Conservation (phyloP, 2,797 vertebrate species). For the Melanogrammus aeglefinus region DNA sequence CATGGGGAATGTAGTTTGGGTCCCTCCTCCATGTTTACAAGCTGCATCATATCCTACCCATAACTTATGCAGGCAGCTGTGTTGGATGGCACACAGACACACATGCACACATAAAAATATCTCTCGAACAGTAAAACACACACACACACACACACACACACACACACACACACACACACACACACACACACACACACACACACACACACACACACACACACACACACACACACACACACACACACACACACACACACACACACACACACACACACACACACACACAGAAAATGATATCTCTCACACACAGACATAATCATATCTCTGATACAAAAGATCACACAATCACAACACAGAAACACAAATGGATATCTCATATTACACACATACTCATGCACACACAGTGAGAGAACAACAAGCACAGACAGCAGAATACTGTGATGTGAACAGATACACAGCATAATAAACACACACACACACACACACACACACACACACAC, state of each 20-base stretch:
- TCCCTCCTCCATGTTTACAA: slow-evolving; percentile 60
- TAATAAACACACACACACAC: not conserved
- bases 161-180: too few species aligned
- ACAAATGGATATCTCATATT: too few species aligned
- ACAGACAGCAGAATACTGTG: not conserved
- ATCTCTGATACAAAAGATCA: too few species aligned
- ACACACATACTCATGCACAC: too few species aligned
- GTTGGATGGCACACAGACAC: slow-evolving; percentile 27
- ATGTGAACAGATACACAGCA: not conserved
- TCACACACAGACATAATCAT: too few species aligned
- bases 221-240: slow-evolving; percentile 12
- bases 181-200: too few species aligned
- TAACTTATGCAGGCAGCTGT: slow-evolving; percentile 58
- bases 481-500: too few species aligned
- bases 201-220: slow-evolving; percentile 11
- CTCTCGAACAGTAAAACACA: not conserved
- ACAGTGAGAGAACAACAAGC: too few species aligned
- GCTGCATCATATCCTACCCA: slow-evolving; percentile 40
- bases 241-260: slow-evolving; percentile 17
- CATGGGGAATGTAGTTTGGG: slow-evolving; percentile 43
- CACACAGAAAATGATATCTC: too few species aligned
- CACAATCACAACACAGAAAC: too few species aligned
- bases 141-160: too few species aligned
- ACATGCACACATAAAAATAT: slow-evolving; percentile 31
- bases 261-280: slow-evolving; percentile 6